Conservation (phyloP, 2,113 vertebrate species). For the Micronycteris hirsuta region DNA sequence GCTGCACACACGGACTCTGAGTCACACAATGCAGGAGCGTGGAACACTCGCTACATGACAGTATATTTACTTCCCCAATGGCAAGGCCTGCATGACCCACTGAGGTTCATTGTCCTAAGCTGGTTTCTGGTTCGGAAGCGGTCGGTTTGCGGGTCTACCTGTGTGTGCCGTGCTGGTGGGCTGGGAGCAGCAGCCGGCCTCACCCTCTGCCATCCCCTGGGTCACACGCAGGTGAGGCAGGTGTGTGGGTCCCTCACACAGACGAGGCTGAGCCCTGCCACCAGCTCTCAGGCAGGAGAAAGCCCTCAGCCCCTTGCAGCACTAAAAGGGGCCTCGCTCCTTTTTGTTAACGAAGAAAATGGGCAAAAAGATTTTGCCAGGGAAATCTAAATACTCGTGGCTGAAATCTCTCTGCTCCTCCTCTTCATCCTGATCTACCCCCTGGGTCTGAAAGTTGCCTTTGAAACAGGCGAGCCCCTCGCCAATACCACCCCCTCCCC, state of each 20-base stretch:
- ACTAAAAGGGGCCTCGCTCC: not conserved
- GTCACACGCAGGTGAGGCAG: not conserved
- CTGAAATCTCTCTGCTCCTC: not conserved
- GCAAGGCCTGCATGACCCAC: not conserved
- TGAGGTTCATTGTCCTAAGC: not conserved
- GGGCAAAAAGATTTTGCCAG: not conserved
- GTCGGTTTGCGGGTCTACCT: accelerated
- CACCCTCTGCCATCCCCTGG: not conserved
- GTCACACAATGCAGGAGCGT: accelerated
- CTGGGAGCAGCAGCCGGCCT: not conserved
- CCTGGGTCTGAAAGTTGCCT: not conserved
- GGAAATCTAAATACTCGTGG: not conserved
- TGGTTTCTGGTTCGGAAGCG: not conserved
- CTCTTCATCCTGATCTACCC: not conserved
- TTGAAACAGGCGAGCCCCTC: not conserved
- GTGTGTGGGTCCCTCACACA: too few species aligned
- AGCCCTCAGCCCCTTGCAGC: not conserved
- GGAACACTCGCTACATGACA: accelerated
- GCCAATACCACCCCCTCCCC: not conserved
- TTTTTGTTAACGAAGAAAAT: not conserved
- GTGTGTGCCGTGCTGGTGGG: not conserved
- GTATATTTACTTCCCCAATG: not conserved
- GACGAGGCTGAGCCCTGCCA: not conserved
- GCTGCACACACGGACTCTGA: accelerated
- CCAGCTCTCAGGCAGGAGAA: not conserved